Conservation (phyloP, 2,797 vertebrate species). For the Phoebastria nigripes region DNA sequence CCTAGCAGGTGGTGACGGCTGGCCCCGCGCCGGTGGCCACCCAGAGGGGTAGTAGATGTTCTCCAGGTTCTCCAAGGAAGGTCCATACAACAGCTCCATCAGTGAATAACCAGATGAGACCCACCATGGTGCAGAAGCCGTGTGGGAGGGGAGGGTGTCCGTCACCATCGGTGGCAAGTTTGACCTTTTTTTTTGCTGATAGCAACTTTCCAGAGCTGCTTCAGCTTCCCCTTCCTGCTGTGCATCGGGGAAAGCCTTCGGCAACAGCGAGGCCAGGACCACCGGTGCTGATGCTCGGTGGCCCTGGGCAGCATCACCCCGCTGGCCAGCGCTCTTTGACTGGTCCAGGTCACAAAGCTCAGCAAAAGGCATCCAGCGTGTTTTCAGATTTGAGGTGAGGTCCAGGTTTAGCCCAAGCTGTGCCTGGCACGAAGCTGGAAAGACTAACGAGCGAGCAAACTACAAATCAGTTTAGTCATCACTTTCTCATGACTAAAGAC, state of each 20-base stretch:
- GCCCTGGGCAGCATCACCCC: background rate
- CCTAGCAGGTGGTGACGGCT: background rate
- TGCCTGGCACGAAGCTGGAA: background rate
- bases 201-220: background rate
- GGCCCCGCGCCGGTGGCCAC: background rate
- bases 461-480: too few species aligned
- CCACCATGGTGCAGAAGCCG: background rate
- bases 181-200: background rate
- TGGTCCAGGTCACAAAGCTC: background rate
- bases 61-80: background rate
- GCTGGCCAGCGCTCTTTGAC: rapidly evolving
- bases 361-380: rapidly evolving
- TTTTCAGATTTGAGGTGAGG: background rate
- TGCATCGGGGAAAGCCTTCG: rapidly evolving
- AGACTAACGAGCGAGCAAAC: background rate
- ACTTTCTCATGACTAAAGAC: background rate
- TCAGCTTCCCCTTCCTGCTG: background rate
- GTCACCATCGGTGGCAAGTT: too few species aligned
- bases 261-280: too few species aligned
- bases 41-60: background rate
- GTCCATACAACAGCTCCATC: background rate
- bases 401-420: too few species aligned
- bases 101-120: background rate
- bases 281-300: rapidly evolving
- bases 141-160: background rate